Percentiles rank a stretch among this genome's conserved stretches.
Conservation (phyloP, 2,888 invertebrate genomes). For the Incurvaria masculella region DNA sequence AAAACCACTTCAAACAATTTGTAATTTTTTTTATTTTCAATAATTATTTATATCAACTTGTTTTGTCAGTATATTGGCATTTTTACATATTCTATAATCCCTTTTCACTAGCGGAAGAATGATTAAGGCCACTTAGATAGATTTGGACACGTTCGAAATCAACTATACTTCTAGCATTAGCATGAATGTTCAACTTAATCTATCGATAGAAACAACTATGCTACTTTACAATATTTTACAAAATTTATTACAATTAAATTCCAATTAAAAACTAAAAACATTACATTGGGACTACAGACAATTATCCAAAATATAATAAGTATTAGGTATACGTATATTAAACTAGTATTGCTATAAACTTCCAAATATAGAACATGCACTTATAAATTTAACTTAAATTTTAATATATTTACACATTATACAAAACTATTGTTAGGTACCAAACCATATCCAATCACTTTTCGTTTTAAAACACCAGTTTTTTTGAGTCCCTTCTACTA, state of each 20-base stretch:
- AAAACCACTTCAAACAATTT: constrained; percentile 28
- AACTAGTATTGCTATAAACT: not conserved
- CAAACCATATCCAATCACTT: not conserved
- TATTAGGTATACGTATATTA: not conserved
- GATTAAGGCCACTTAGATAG: constrained; percentile 44
- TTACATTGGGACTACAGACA: not conserved
- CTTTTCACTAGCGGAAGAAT: constrained; percentile 49
- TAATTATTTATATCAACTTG: constrained; percentile 46
- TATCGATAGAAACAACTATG: constrained; percentile 38
- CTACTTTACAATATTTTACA: constrained; percentile 39
- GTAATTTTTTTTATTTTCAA: constrained; percentile 46
- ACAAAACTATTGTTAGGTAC: not conserved
- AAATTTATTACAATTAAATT: constrained; percentile 30
- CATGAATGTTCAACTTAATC: constrained; percentile 9
- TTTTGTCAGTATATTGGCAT: constrained; percentile 43
- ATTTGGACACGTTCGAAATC: constrained; percentile 54
- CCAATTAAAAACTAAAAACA: not conserved
- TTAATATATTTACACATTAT: not conserved
- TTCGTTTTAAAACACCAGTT: too few species aligned
- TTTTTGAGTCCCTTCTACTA: too few species aligned
- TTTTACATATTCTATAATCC: constrained; percentile 45
- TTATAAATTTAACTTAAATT: not conserved
- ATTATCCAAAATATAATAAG: not conserved
- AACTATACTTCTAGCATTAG: constrained; percentile 20
- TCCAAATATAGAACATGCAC: not conserved